phyloP scores from a whole-genome alignment of 2,797 vertebrate genomes.

The Catostomus latipinnis region DNA sequence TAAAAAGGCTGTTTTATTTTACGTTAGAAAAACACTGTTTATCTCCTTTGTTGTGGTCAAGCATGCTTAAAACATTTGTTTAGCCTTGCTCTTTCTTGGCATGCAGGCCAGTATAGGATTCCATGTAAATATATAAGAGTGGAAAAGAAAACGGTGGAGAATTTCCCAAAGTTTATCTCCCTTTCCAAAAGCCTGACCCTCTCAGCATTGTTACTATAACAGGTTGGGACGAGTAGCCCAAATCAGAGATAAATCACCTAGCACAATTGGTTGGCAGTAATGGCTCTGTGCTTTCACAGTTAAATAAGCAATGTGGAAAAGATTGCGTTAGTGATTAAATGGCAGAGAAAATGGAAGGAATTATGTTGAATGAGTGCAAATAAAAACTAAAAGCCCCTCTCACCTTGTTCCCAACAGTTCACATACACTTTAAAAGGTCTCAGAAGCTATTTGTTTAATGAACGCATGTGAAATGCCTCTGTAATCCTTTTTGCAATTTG shows the following conservation, averaged over 20 bases:
- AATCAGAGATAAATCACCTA: constrained; percentile 67
- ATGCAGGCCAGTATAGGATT: constrained; percentile 42
- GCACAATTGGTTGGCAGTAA: constrained; percentile 60
- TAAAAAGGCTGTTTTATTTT: too few relatives aligned
- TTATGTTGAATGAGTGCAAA: constrained; percentile 49
- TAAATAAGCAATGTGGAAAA: constrained; percentile 60
- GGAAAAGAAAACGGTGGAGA: constrained; percentile 50
- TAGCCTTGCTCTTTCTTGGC: constrained; percentile 41
- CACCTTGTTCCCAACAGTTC: constrained; percentile 3
- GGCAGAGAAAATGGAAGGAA: constrained; percentile 43
- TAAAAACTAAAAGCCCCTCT: constrained; percentile 34
- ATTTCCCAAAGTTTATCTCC: constrained; percentile 54
- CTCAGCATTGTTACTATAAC: constrained; percentile 60
- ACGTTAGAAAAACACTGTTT: constrained; percentile 43
- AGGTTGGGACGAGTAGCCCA: constrained; percentile 55
- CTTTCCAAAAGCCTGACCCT: constrained; percentile 58
- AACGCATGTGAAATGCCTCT: not conserved
- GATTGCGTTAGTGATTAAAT: constrained; percentile 61
- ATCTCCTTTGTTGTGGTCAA: constrained; percentile 63
- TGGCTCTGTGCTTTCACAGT: constrained; percentile 59
- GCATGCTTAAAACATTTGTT: constrained; percentile 58
- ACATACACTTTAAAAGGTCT: not conserved
- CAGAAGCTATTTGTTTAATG: not conserved
- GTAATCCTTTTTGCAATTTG: not conserved
- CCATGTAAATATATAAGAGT: constrained; percentile 58